Percentiles rank a stretch among this genome's conserved stretches.
Evolutionary conservation across 2,113 vertebrate genomes (phyloP).

Genomic region (Fulica atra): DNA sequence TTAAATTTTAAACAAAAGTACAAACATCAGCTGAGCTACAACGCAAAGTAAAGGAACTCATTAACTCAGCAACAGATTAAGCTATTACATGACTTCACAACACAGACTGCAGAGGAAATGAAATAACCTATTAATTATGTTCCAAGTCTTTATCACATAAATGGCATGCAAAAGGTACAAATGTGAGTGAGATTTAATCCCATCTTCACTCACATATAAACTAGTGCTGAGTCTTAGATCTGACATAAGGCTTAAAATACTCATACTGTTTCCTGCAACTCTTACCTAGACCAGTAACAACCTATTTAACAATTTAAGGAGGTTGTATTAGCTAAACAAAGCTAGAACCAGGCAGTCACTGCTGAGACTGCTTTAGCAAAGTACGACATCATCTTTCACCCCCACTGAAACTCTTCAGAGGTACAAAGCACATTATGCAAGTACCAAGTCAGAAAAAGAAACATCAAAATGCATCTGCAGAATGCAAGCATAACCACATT

Average conservation of each 20-base stretch:
- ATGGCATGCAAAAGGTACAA: background rate
- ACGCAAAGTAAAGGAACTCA: background rate
- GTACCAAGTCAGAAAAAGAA: background rate
- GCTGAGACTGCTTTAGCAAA: background rate
- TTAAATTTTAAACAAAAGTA: background rate
- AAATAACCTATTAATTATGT: background rate
- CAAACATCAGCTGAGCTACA: background rate
- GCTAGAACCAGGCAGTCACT: background rate
- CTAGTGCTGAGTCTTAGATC: background rate
- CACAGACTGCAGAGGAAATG: background rate
- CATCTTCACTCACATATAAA: background rate
- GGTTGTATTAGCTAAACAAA: background rate
- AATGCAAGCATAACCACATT: background rate
- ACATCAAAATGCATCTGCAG: background rate
- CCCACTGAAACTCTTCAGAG: background rate
- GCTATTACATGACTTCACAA: background rate
- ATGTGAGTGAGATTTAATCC: background rate
- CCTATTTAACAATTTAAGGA: background rate
- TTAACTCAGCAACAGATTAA: background rate
- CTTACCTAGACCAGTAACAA: background rate
- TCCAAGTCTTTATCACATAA: background rate
- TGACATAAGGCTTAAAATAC: background rate
- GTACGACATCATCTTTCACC: background rate
- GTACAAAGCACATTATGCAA: background rate
- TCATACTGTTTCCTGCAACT: background rate